Percentiles rank a stretch among this genome's conserved stretches.
These are phyloP conservation scores for Coregonus suidteri DNA, from an alignment of 2,797 vertebrate genomes.

Conservation along the genomic window DNA sequence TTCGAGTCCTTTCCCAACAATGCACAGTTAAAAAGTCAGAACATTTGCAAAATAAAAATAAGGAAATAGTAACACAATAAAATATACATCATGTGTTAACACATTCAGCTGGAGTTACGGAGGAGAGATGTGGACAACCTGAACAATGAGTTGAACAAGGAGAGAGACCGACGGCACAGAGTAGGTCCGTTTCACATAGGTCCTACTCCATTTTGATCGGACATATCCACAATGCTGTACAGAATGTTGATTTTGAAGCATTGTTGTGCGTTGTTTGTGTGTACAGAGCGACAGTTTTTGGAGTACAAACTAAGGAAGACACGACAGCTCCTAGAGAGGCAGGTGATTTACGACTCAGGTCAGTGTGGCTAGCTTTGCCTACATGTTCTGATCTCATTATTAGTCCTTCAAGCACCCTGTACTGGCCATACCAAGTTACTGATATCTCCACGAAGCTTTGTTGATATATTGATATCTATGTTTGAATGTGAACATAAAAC, in stretches of 20 bases:
- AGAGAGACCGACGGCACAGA: slow-evolving; percentile 18
- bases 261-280: slow-evolving; percentile 10
- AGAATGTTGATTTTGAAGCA: neutral
- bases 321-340: slow-evolving; percentile 12
- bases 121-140: slow-evolving; percentile 24
- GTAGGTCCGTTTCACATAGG: slow-evolving; percentile 17
- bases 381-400: neutral
- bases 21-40: too few species aligned
- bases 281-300: slow-evolving; percentile 34
- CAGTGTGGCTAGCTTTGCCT: neutral
- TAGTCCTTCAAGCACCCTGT: neutral
- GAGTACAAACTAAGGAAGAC: slow-evolving; percentile 32
- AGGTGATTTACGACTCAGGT: slow-evolving; percentile 14
- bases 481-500: neutral
- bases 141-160: slow-evolving; percentile 25
- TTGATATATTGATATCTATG: neutral
- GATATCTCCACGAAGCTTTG: neutral
- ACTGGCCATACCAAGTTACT: slow-evolving; percentile 24
- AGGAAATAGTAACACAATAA: too few species aligned
- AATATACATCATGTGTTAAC: neutral
- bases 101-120: slow-evolving; percentile 21
- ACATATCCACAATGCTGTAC: neutral
- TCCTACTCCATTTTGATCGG: too few species aligned
- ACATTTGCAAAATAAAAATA: too few species aligned
- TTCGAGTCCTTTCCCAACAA: too few species aligned